These are phyloP conservation scores for Ischnura elegans DNA, from an alignment of 2,888 invertebrate genomes.

Conservation along the genomic window DNA sequence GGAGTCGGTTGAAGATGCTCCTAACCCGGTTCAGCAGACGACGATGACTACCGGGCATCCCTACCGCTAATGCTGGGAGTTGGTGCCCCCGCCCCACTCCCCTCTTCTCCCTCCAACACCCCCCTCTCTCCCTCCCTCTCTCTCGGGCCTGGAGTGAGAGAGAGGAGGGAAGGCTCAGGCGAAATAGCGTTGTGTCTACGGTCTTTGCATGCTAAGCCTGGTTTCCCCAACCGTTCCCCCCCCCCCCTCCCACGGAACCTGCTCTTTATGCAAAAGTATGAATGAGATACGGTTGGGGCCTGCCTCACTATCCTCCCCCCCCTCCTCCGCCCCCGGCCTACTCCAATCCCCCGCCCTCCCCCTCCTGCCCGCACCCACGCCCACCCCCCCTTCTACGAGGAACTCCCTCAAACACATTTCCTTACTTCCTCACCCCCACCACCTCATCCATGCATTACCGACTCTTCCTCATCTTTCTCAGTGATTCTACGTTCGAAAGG, in stretches of 20 bases:
- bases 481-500: conserved; percentile 10
- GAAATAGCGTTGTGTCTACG: conserved; percentile 70
- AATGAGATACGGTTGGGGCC: conserved; percentile 79
- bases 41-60: conserved; percentile 66
- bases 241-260: conserved; percentile 78
- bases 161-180: conserved; percentile 58
- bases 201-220: conserved; percentile 75
- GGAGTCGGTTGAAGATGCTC: conserved; percentile 61
- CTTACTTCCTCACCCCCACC: conserved; percentile 69
- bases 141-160: neutral
- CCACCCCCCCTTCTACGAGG: conserved; percentile 72
- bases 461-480: conserved; percentile 73
- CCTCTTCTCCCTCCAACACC: conserved; percentile 71
- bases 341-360: conserved; percentile 69
- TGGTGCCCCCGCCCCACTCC: conserved; percentile 75
- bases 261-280: conserved; percentile 83
- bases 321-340: conserved; percentile 69
- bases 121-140: conserved; percentile 70
- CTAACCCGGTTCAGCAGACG: conserved; percentile 56
- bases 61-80: conserved; percentile 77
- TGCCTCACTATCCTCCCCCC: conserved; percentile 70
- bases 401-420: conserved; percentile 51
- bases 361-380: conserved; percentile 69
- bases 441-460: conserved; percentile 68
- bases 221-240: conserved; percentile 76